Conservation (phyloP, 2,888 invertebrate genomes). For the Trichopoda pennipes region DNA sequence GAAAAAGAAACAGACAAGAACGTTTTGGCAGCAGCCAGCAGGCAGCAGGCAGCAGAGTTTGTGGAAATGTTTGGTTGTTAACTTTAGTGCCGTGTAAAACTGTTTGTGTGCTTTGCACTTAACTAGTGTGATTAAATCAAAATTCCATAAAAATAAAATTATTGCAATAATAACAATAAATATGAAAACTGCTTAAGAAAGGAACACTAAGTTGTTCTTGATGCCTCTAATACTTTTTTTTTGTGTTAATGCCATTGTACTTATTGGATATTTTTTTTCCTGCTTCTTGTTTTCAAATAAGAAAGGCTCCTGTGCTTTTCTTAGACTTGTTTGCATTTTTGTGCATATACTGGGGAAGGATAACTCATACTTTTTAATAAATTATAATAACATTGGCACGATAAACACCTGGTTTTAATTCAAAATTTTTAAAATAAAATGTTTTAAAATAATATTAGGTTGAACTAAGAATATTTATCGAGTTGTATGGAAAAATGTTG, state of each 20-base stretch:
- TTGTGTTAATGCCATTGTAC: slow-evolving; percentile 12
- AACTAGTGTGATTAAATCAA: slow-evolving; percentile 69
- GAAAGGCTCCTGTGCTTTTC: slow-evolving; percentile 61
- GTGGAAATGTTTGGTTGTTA: slow-evolving; percentile 11
- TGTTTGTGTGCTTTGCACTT: slow-evolving; percentile 53
- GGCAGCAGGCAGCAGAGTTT: slow-evolving; percentile 23
- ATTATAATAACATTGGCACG: neutral
- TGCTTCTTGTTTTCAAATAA: slow-evolving; percentile 44
- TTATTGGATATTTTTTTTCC: slow-evolving; percentile 39
- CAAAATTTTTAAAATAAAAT: neutral
- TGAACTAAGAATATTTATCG: neutral
- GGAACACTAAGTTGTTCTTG: slow-evolving; percentile 55
- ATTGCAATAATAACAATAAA: slow-evolving; percentile 70
- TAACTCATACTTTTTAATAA: neutral
- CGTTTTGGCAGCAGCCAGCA: slow-evolving; percentile 21
- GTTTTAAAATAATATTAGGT: neutral
- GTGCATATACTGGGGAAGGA: slow-evolving; percentile 43
- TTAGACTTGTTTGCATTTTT: slow-evolving; percentile 24
- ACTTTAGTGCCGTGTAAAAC: slow-evolving; percentile 29
- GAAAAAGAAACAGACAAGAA: neutral
- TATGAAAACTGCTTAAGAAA: slow-evolving; percentile 64
- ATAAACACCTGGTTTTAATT: neutral
- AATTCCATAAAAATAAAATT: slow-evolving; percentile 69
- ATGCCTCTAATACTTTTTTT: slow-evolving; percentile 41
- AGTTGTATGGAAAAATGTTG: too few species aligned